Conservation (phyloP, 2,113 vertebrate species). For the Nothocercus nigrocapillus region DNA sequence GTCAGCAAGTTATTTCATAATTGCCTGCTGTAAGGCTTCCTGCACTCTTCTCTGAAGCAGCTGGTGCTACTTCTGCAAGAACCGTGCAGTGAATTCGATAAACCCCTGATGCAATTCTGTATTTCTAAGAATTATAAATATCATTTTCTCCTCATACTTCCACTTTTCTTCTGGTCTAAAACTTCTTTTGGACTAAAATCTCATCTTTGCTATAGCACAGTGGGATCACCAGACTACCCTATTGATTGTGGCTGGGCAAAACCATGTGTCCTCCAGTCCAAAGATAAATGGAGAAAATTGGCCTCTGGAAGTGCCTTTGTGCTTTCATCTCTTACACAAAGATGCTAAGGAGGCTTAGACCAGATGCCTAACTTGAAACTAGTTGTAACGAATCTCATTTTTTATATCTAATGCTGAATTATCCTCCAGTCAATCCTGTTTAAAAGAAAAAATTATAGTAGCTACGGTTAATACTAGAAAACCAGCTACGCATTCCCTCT, state of each 20-base stretch:
- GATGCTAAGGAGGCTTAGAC: neutral
- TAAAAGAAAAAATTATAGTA: neutral
- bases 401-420: neutral
- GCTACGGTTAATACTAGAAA: neutral
- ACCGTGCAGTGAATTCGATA: neutral
- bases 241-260: neutral
- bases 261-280: neutral
- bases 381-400: neutral
- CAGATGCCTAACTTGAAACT: neutral
- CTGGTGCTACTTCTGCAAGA: conserved; percentile 21
- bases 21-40: conserved; percentile 46
- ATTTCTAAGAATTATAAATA: neutral
- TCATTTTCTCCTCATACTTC: neutral
- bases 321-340: neutral
- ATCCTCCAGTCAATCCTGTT: neutral
- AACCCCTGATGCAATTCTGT: neutral
- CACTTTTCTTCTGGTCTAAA: neutral
- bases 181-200: neutral
- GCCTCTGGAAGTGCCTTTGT: neutral
- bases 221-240: neutral
- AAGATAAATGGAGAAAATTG: neutral
- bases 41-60: conserved; percentile 27
- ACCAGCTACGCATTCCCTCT: neutral
- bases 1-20: conserved; percentile 61
- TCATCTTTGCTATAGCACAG: neutral